A percentile compares a stretch with the other conserved stretches of the same genome.
phyloP scores from a whole-genome alignment of 2,113 vertebrate species.

The Protomyctophum bolini region DNA sequence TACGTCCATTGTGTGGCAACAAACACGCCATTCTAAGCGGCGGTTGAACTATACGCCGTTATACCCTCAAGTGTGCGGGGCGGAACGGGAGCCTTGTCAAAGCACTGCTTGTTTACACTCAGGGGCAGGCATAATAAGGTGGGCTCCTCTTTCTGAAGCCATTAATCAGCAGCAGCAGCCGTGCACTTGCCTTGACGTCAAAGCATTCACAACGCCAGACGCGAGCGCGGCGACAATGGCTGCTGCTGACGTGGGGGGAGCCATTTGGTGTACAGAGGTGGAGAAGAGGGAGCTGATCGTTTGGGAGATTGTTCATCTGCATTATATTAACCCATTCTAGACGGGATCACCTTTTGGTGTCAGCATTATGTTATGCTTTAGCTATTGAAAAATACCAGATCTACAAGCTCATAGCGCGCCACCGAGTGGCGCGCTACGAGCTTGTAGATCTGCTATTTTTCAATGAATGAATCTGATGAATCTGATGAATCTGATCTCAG shows the following conservation, averaged over 20 bases:
- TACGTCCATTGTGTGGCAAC: slow-evolving; percentile 69
- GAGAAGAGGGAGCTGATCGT: slow-evolving; percentile 64
- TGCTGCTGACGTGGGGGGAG: slow-evolving; percentile 53
- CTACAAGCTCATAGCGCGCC: too few relatives aligned
- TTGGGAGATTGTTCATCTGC: slow-evolving; percentile 30
- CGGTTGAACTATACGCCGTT: slow-evolving; percentile 71
- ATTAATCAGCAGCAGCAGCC: slow-evolving; percentile 64
- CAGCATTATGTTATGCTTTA: too few relatives aligned
- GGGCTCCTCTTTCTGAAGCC: slow-evolving; percentile 57
- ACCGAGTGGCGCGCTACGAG: too few relatives aligned
- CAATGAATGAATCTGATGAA: too few relatives aligned
- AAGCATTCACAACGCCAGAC: slow-evolving; percentile 41
- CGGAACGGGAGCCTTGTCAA: slow-evolving; percentile 70
- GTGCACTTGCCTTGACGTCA: slow-evolving; percentile 55
- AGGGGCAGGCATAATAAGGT: slow-evolving; percentile 64
- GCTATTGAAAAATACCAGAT: too few relatives aligned
- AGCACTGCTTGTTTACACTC: slow-evolving; percentile 74
- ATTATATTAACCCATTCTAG: too few relatives aligned
- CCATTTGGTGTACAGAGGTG: slow-evolving; percentile 59
- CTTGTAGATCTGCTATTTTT: too few relatives aligned
- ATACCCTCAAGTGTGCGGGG: slow-evolving; percentile 65
- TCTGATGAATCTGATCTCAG: too few relatives aligned
- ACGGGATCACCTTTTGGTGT: too few relatives aligned
- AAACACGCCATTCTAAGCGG: slow-evolving; percentile 71
- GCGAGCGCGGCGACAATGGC: slow-evolving; percentile 33